Base-by-base conservation (phyloP, 2,888 invertebrate species). In the Frankliniella fusca region DNA sequence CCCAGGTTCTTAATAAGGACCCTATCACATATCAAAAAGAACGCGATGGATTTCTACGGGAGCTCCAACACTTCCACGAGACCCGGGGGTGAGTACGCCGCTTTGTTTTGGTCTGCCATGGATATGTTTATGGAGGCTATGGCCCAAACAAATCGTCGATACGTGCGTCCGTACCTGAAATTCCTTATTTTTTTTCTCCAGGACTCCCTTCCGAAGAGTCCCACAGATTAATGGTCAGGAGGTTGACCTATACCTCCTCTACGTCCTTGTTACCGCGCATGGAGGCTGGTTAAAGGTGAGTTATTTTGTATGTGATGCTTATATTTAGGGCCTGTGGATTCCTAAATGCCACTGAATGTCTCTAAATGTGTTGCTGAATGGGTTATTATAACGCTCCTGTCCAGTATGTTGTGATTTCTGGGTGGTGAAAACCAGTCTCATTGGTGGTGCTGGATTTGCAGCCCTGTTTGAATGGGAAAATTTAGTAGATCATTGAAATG, bases 281-380 rank as follows among this genome's bases (percentile, higher is more conserved):
- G 98, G 98, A 86, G 99, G 99, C 86, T 95, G 98, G 92, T 93
- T 96, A 86, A 98, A 97, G 94, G 98, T 98, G 89, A 90, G 88
- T 87, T 81, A 81, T 82, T 70, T 54, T 48, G 81, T n/a, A 80
- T 76, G 49, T 82, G 80, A 80, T 80, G 61, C 80, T 81, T 81
- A 49, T 23, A n/a, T 38, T n/a, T 38, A 54, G 81, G 38, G 15
- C 20, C 28, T 9, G 28, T 48, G 23, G n/a, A 76, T 61, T 79
- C 76, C 27, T 70, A 48, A 38, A 38, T 38, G 38, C 38, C 38
- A 38, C 2, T 3, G 2, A 38, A 38, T 5, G 38, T 2, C 5
- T 38, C 5, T 38, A 38, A 38, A 38, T 38, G 38, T 38, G 38
- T 38, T 38, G 38, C 38, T 38, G 38, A 38, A 38, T 38, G 38